Evolutionary conservation across 2,113 vertebrate genomes (phyloP).

Genomic region (Lipophrys pholis): DNA sequence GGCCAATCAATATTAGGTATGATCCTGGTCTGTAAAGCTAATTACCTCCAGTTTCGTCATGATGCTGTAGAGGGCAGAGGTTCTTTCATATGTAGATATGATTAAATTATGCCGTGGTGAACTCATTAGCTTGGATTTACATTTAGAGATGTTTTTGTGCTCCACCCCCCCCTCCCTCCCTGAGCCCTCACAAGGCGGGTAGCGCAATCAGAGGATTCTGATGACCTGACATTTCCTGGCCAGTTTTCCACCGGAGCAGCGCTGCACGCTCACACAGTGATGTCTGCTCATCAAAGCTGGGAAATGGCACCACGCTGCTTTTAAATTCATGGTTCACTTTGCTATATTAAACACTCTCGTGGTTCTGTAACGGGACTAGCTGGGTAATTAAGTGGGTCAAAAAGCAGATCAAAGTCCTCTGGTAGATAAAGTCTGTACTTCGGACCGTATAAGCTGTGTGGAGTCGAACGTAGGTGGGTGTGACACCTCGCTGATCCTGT

Average conservation of each 20-base stretch:
- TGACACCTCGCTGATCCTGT: background rate
- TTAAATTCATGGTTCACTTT: constrained; percentile 65
- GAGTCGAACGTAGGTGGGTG: background rate
- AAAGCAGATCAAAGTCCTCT: constrained; percentile 61
- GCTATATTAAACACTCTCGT: constrained; percentile 68
- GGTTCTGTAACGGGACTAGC: constrained; percentile 59
- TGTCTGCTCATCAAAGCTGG: constrained; percentile 71
- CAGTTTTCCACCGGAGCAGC: constrained; percentile 29
- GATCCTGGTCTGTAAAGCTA: constrained; percentile 40
- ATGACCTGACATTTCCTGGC: constrained; percentile 74
- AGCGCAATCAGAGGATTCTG: constrained; percentile 66
- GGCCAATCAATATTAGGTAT: too few relatives aligned
- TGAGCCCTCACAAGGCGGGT: constrained; percentile 42
- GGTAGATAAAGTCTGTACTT: constrained; percentile 29
- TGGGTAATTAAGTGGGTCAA: constrained; percentile 61
- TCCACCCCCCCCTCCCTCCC: constrained; percentile 26
- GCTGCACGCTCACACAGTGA: constrained; percentile 31
- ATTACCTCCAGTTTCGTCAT: constrained; percentile 63
- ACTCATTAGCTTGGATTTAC: constrained; percentile 77
- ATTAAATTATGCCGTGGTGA: constrained; percentile 74
- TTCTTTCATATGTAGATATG: constrained; percentile 78
- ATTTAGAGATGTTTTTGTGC: constrained; percentile 73
- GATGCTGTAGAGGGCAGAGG: constrained; percentile 41
- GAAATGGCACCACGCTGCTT: constrained; percentile 65
- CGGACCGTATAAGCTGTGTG: background rate